Percentiles rank a stretch among this genome's conserved stretches.
These are phyloP conservation scores for Cantharis flavilabris DNA, from an alignment of 2,888 invertebrate species.

Conservation along the genomic window DNA sequence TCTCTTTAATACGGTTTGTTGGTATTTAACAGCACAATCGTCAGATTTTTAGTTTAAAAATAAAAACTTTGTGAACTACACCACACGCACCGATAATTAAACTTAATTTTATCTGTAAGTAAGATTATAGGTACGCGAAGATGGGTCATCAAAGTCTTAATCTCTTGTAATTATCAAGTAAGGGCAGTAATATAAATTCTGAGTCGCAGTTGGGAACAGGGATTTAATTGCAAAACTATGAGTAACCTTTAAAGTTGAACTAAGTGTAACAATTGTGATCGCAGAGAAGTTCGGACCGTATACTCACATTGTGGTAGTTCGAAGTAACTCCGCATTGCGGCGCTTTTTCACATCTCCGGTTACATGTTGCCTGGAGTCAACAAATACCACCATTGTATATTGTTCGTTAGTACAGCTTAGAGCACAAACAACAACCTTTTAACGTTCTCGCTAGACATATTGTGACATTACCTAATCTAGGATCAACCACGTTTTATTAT, in stretches of 20 bases:
- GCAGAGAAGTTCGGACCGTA: conserved; percentile 22
- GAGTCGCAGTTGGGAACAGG: conserved; percentile 12
- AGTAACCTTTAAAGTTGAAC: conserved; percentile 26
- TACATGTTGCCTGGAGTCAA: conserved; percentile 32
- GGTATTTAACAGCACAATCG: not conserved
- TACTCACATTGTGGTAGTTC: conserved; percentile 25
- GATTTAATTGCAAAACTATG: conserved; percentile 28
- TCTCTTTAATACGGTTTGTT: not conserved
- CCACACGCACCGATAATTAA: not conserved
- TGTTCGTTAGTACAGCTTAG: conserved; percentile 31
- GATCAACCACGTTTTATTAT: conserved; percentile 34
- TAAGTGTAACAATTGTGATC: conserved; percentile 21
- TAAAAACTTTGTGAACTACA: not conserved
- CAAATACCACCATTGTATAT: conserved; percentile 33
- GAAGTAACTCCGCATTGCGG: conserved; percentile 34
- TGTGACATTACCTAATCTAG: conserved; percentile 34
- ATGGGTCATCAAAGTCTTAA: conserved; percentile 14
- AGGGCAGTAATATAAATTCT: conserved; percentile 14
- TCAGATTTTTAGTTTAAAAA: not conserved
- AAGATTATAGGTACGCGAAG: not conserved
- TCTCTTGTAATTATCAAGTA: conserved; percentile 21
- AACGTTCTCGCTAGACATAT: conserved; percentile 35
- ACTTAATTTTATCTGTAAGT: not conserved
- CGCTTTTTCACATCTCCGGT: conserved; percentile 27
- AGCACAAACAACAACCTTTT: conserved; percentile 34